Conservation (phyloP, 2,888 invertebrate species). For the Pharmacophagus antenor region DNA sequence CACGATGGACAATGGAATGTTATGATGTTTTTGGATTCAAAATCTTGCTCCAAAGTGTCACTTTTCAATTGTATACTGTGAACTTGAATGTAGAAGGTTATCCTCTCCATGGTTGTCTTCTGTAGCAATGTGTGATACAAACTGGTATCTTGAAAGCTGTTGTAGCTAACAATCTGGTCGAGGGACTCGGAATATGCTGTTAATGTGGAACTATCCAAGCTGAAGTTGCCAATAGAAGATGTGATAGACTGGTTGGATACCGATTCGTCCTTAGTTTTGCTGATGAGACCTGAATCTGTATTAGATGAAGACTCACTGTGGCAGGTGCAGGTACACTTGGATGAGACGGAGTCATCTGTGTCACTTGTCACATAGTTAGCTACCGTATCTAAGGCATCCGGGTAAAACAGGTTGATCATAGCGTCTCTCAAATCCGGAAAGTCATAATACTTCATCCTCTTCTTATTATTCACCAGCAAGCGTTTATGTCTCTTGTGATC, state of each 20-base stretch:
- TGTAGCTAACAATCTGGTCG: conserved; percentile 66
- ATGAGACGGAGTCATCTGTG: conserved; percentile 37
- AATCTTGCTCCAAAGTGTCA: conserved; percentile 43
- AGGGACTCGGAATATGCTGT: conserved; percentile 71
- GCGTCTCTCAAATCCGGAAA: conserved; percentile 68
- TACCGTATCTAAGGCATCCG: conserved; percentile 25
- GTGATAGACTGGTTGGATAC: conserved; percentile 48
- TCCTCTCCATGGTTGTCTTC: conserved; percentile 66
- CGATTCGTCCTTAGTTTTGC: conserved; percentile 49
- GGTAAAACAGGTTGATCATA: conserved; percentile 55
- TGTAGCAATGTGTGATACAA: conserved; percentile 57
- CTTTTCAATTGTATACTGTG: conserved; percentile 65
- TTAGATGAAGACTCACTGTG: conserved; percentile 45
- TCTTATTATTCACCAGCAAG: conserved; percentile 51
- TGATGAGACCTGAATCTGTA: conserved; percentile 54
- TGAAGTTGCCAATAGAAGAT: conserved; percentile 72
- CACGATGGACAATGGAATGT: conserved; percentile 64
- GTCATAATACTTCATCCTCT: conserved; percentile 63
- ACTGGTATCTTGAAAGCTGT: conserved; percentile 65
- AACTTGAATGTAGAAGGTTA: conserved; percentile 71
- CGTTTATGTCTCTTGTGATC: conserved; percentile 39
- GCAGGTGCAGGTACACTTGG: conserved; percentile 53
- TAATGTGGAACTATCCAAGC: conserved; percentile 60
- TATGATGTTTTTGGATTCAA: conserved; percentile 50
- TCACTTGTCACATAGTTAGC: conserved; percentile 25